Conservation (phyloP, 2,113 vertebrate species). For the Alligator mississippiensis region DNA sequence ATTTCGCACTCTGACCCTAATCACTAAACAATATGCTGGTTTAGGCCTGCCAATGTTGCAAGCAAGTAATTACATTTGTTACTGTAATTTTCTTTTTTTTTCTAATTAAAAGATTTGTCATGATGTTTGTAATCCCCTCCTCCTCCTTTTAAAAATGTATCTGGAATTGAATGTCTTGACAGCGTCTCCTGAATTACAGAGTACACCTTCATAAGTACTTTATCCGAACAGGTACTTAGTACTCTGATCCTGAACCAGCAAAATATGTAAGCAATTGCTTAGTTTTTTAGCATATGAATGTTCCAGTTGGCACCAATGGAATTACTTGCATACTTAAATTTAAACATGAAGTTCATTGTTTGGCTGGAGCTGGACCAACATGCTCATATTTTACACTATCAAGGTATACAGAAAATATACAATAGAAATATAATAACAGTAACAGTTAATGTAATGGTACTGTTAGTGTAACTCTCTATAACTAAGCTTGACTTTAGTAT, state of each 20-base stretch:
- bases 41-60: neutral
- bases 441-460: too few relatives aligned
- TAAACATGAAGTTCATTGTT: neutral
- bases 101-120: neutral
- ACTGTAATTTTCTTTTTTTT: neutral
- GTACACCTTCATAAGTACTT: too few relatives aligned
- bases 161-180: neutral
- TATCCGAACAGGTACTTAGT: too few relatives aligned
- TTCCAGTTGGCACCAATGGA: neutral
- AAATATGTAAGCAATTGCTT: neutral
- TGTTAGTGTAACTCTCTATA: too few relatives aligned
- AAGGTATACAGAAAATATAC: neutral
- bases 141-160: neutral
- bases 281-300: neutral
- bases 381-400: neutral
- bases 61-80: neutral
- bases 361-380: neutral
- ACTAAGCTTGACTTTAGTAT: neutral
- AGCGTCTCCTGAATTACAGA: neutral
- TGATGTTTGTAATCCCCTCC: neutral
- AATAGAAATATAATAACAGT: neutral
- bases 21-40: rapidly evolving
- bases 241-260: neutral
- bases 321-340: neutral
- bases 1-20: neutral